Evolutionary conservation across 2,888 invertebrate species (phyloP).

Genomic region (Lithophane ornitopus): DNA sequence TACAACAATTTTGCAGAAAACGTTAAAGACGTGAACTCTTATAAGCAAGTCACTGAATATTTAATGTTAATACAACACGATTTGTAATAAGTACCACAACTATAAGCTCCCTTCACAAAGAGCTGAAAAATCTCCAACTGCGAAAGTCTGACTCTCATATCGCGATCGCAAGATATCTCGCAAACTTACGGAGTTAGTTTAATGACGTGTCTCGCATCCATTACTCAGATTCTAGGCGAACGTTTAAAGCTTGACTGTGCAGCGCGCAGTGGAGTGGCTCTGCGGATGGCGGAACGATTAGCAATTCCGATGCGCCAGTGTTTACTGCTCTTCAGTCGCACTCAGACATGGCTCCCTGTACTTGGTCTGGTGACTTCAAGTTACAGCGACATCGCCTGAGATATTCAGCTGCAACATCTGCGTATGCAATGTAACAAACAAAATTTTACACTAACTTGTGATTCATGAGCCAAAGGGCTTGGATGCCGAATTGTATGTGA

Average conservation of each 20-base stretch:
- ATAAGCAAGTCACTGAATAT: background rate
- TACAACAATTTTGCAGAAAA: background rate
- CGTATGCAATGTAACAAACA: background rate
- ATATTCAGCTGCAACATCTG: slow-evolving; percentile 20
- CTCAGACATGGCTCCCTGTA: slow-evolving; percentile 39
- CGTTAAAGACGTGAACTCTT: background rate
- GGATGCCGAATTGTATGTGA: background rate
- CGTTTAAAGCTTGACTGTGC: slow-evolving; percentile 48
- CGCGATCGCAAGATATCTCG: slow-evolving; percentile 32
- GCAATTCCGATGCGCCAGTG: slow-evolving; percentile 69
- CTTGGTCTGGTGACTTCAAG: slow-evolving; percentile 29
- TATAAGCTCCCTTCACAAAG: slow-evolving; percentile 7
- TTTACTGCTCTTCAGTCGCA: slow-evolving; percentile 62
- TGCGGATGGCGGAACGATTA: slow-evolving; percentile 64
- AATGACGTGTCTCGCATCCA: slow-evolving; percentile 60
- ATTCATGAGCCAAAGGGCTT: background rate
- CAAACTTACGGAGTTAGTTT: slow-evolving; percentile 52
- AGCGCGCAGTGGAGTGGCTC: slow-evolving; percentile 60
- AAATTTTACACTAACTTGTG: background rate
- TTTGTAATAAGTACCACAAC: background rate
- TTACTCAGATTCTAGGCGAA: slow-evolving; percentile 54
- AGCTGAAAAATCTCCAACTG: slow-evolving; percentile 3
- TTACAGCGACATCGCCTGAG: slow-evolving; percentile 17
- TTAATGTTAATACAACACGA: too few relatives aligned
- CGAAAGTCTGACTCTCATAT: slow-evolving; percentile 15